These are phyloP conservation scores for Thelaira solivaga DNA, from an alignment of 2,888 invertebrate genomes.

Conservation along the genomic window DNA sequence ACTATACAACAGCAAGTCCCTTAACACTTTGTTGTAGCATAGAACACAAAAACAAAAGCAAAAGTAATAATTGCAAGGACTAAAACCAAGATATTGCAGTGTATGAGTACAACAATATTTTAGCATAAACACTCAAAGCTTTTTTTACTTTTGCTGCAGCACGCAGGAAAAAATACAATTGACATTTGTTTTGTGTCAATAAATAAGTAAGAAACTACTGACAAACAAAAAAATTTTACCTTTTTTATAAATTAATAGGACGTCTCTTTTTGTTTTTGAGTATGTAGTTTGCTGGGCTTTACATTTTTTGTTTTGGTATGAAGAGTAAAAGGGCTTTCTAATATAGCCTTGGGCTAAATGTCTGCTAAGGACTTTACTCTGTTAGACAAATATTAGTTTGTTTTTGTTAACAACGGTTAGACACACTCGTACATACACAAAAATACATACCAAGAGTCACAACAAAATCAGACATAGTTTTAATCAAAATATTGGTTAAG, in stretches of 20 bases:
- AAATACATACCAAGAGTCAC: no score
- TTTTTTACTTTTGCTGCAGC: not conserved
- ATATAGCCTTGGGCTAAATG: constrained; percentile 41
- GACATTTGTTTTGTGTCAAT: constrained; percentile 44
- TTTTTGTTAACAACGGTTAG: not conserved
- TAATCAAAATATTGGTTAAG: constrained; percentile 39
- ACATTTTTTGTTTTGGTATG: not conserved
- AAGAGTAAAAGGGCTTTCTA: not conserved
- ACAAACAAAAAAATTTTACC: constrained; percentile 25
- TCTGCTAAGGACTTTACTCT: constrained; percentile 44
- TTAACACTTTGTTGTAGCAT: not conserved
- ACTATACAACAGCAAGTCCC: not conserved
- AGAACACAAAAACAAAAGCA: constrained; percentile 4
- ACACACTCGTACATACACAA: not conserved
- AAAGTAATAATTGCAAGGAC: constrained; percentile 28
- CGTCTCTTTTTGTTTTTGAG: not conserved
- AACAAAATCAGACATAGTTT: constrained; percentile 29
- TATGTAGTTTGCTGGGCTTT: no score
- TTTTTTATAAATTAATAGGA: not conserved
- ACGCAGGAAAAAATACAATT: constrained; percentile 30
- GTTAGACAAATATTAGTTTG: constrained; percentile 13
- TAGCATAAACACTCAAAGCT: constrained; percentile 28
- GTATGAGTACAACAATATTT: constrained; percentile 34
- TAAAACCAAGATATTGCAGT: constrained; percentile 6
- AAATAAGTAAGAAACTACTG: constrained; percentile 33